Percentiles rank a stretch among this genome's conserved stretches.
These are phyloP conservation scores for Nymphicus hollandicus DNA, from an alignment of 2,113 vertebrate genomes.

Conservation along the genomic window DNA sequence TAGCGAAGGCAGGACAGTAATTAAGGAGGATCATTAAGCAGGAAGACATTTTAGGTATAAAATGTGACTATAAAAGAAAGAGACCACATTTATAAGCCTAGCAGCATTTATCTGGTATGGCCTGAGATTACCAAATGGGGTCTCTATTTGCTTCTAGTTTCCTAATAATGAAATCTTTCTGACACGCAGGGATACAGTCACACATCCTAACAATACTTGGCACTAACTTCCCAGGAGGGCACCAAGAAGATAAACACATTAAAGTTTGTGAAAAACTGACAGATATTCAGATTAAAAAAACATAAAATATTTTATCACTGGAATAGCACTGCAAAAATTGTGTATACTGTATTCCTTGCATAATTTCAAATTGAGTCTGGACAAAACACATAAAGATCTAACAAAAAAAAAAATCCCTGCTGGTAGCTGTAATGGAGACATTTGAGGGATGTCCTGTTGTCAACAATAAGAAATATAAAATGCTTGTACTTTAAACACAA, in stretches of 20 bases:
- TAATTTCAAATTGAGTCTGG: not conserved
- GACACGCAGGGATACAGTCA: not conserved
- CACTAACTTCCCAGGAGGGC: not conserved
- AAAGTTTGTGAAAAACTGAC: not conserved
- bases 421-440: not conserved
- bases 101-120: not conserved
- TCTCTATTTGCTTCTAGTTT: not conserved
- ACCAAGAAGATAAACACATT: not conserved
- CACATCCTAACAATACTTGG: not conserved
- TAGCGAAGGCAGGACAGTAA: not conserved
- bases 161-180: not conserved
- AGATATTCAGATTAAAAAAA: not conserved
- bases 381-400: not conserved
- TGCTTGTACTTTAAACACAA: not conserved
- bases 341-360: not conserved
- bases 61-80: not conserved
- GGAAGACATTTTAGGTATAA: not conserved
- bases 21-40: not conserved
- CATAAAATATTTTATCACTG: not conserved
- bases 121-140: not conserved
- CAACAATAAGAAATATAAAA: not conserved
- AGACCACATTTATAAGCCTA: not conserved
- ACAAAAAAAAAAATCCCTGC: not conserved
- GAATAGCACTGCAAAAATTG: not conserved
- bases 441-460: not conserved